phyloP scores from a whole-genome alignment of 2,797 vertebrate species.

The Sphaeramia orbicularis region DNA sequence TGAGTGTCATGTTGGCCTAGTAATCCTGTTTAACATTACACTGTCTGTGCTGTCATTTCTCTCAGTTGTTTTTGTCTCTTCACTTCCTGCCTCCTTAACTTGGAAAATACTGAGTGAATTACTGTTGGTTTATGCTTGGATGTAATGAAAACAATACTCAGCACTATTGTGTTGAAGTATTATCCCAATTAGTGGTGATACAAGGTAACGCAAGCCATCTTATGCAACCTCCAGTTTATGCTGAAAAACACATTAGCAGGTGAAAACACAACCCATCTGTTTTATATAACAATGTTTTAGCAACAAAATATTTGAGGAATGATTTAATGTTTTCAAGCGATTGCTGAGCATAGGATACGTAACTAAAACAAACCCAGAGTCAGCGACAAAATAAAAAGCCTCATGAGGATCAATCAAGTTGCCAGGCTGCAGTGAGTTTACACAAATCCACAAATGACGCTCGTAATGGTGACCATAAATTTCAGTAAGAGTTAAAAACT shows the following conservation, averaged over 20 bases:
- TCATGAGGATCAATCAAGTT: background rate
- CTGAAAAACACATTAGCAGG: slow-evolving; percentile 18
- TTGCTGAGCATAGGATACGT: slow-evolving; percentile 12
- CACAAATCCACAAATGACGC: slow-evolving; percentile 22
- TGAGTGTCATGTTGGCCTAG: background rate
- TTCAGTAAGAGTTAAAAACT: slow-evolving; percentile 9
- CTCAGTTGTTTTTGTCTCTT: background rate
- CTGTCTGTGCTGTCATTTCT: background rate
- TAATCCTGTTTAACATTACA: background rate
- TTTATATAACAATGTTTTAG: slow-evolving; percentile 23
- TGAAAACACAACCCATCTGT: slow-evolving; percentile 25
- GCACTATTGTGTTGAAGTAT: background rate
- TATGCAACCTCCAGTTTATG: slow-evolving; percentile 18
- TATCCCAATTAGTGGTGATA: slow-evolving; percentile 17
- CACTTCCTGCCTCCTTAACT: background rate
- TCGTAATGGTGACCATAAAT: slow-evolving; percentile 11
- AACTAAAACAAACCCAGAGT: slow-evolving; percentile 42
- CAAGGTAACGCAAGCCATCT: slow-evolving; percentile 21
- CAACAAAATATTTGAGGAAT: slow-evolving; percentile 24
- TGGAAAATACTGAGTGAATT: background rate
- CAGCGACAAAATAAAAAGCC: slow-evolving; percentile 28
- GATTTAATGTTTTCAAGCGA: slow-evolving; percentile 9
- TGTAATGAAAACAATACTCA: too few species aligned
- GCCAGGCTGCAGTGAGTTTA: slow-evolving; percentile 9
- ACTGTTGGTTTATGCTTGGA: background rate